Conservation (phyloP, 1,140 invertebrate species). For the Cydia pomonella region DNA sequence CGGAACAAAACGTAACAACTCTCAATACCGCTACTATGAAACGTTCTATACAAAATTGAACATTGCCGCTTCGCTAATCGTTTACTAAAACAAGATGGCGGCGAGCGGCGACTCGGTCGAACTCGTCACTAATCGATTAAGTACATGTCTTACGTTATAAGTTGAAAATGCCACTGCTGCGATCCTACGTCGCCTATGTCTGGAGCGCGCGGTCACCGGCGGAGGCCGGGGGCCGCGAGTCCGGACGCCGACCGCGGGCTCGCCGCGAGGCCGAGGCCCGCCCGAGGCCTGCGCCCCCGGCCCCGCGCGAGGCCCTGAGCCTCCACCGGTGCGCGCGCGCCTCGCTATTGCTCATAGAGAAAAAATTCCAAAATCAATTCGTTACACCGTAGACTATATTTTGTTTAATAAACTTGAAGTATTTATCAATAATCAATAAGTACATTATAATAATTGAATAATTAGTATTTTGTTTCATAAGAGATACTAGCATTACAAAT, state of each 20-base stretch:
- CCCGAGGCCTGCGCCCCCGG: neutral
- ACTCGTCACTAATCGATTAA: constrained; percentile 69
- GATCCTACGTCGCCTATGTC: constrained; percentile 73
- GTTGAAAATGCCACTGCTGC: constrained; percentile 77
- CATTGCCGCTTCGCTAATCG: constrained; percentile 76
- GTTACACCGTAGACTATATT: constrained; percentile 78
- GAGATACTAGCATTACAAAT: constrained; percentile 80
- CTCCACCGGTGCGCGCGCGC: constrained; percentile 44
- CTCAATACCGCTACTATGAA: constrained; percentile 78
- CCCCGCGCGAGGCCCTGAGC: constrained; percentile 12
- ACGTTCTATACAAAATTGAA: constrained; percentile 80
- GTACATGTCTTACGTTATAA: constrained; percentile 76
- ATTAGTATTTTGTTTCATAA: constrained; percentile 80
- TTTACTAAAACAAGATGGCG: constrained; percentile 74
- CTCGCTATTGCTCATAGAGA: constrained; percentile 73
- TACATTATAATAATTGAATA: constrained; percentile 81
- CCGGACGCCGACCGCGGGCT: no score
- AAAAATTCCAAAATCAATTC: constrained; percentile 78
- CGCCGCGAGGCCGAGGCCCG: no score
- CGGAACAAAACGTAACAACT: constrained; percentile 74
- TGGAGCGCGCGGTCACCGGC: constrained; percentile 41
- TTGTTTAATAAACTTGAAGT: constrained; percentile 79
- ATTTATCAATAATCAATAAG: constrained; percentile 81
- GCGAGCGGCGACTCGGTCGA: constrained; percentile 61
- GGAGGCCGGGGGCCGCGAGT: constrained; percentile 8